Conservation (phyloP, 2,888 invertebrate species). For the Nowickia ferox region DNA sequence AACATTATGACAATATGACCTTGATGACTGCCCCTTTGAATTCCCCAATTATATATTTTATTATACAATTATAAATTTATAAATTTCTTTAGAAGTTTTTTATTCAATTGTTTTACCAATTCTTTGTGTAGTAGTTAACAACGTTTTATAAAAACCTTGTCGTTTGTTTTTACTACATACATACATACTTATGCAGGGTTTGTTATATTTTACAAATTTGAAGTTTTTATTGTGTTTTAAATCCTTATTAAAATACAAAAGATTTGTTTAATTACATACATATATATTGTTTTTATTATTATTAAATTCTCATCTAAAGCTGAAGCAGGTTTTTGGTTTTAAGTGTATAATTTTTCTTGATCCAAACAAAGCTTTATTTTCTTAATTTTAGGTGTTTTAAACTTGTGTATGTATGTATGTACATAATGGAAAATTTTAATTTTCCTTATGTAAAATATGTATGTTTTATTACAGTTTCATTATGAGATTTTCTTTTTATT, state of each 20-base stretch:
- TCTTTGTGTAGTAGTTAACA: slow-evolving; percentile 33
- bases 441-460: slow-evolving; percentile 56
- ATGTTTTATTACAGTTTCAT: slow-evolving; percentile 68
- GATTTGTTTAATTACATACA: slow-evolving; percentile 23
- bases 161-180: neutral
- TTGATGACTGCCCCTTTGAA: too few species aligned
- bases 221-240: slow-evolving; percentile 25
- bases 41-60: slow-evolving; percentile 3
- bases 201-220: slow-evolving; percentile 28
- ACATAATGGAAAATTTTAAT: slow-evolving; percentile 41
- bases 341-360: slow-evolving; percentile 69
- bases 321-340: slow-evolving; percentile 65
- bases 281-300: slow-evolving; percentile 44
- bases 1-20: too few species aligned
- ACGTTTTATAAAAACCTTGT: slow-evolving; percentile 70
- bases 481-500: slow-evolving; percentile 44
- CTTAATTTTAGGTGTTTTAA: slow-evolving; percentile 43
- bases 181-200: neutral
- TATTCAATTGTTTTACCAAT: slow-evolving; percentile 19
- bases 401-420: slow-evolving; percentile 57
- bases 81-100: slow-evolving; percentile 6
- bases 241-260: slow-evolving; percentile 70
- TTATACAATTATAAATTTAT: slow-evolving; percentile 59
- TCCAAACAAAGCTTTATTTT: slow-evolving; percentile 70
- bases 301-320: slow-evolving; percentile 73